Percentiles rank a stretch among this genome's conserved stretches.
Conservation (phyloP, 2,113 vertebrate species). For the Rhinogobius similis region DNA sequence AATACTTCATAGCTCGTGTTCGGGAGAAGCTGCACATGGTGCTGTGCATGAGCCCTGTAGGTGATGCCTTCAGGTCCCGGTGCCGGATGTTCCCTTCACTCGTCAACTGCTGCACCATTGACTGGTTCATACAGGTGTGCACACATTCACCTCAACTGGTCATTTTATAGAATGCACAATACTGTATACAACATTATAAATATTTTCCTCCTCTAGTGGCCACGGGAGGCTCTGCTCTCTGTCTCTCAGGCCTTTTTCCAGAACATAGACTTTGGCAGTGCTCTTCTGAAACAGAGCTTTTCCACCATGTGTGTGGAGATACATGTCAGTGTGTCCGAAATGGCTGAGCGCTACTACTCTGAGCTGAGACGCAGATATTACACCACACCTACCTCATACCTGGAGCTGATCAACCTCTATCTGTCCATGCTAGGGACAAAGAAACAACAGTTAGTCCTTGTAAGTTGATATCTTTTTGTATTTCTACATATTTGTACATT, state of each 20-base stretch:
- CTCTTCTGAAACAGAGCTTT: constrained; percentile 78
- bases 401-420: constrained; percentile 88
- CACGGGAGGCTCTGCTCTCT: constrained; percentile 83
- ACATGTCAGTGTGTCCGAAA: constrained; percentile 81
- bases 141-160: not conserved
- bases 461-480: constrained; percentile 49
- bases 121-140: constrained; percentile 86
- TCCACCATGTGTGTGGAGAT: constrained; percentile 86
- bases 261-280: constrained; percentile 74
- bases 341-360: constrained; percentile 80
- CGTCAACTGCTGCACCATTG: constrained; percentile 86
- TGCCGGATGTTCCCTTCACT: constrained; percentile 88
- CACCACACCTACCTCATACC: constrained; percentile 86
- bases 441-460: constrained; percentile 76
- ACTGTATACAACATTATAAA: not conserved
- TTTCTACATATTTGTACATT: not conserved
- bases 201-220: constrained; percentile 72
- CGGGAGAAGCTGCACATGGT: constrained; percentile 86
- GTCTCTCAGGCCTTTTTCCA: constrained; percentile 83
- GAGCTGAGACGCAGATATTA: constrained; percentile 85
- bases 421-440: constrained; percentile 82
- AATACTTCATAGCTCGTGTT: constrained; percentile 83
- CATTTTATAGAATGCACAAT: not conserved
- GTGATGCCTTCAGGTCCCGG: constrained; percentile 83
- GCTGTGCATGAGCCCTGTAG: constrained; percentile 85